Conservation (phyloP, 2,797 vertebrate species). For the Rhadinocentrus ornatus region DNA sequence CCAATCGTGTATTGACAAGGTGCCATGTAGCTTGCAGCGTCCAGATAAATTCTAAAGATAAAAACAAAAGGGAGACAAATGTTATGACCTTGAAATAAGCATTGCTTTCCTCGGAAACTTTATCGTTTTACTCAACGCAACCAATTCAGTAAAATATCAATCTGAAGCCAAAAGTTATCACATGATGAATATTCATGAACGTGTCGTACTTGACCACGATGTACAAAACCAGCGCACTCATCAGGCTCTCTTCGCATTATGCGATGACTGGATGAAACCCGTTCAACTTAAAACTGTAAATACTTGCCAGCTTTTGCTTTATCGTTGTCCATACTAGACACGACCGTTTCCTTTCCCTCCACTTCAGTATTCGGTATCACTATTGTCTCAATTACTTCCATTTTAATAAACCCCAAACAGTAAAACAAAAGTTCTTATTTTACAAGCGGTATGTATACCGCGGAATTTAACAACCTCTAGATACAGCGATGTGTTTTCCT, state of each 20-base stretch:
- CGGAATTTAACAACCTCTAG: slow-evolving; percentile 81
- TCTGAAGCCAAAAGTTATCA: not conserved
- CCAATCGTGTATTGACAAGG: slow-evolving; percentile 80
- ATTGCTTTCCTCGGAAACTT: not conserved
- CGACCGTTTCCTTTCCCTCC: slow-evolving; percentile 70
- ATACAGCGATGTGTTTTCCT: slow-evolving; percentile 65
- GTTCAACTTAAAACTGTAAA: slow-evolving; percentile 6
- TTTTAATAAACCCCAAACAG: slow-evolving; percentile 31
- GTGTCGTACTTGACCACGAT: slow-evolving; percentile 9
- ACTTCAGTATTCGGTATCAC: slow-evolving; percentile 72
- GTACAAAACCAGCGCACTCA: slow-evolving; percentile 43
- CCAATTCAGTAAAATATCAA: not conserved
- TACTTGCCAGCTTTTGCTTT: slow-evolving; percentile 79
- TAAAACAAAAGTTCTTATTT: slow-evolving; percentile 12
- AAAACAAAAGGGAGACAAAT: not conserved
- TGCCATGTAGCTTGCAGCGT: slow-evolving; percentile 84
- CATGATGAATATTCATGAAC: not conserved
- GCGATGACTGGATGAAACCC: slow-evolving; percentile 44
- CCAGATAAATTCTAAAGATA: slow-evolving; percentile 82
- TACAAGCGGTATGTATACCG: slow-evolving; percentile 47
- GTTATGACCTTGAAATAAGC: not conserved
- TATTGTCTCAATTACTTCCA: slow-evolving; percentile 80
- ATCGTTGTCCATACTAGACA: slow-evolving; percentile 65
- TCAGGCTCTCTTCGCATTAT: slow-evolving; percentile 58
- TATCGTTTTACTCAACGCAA: not conserved